These are phyloP conservation scores for Rhincodon typus DNA, from an alignment of 2,797 vertebrate species.

Conservation along the genomic window DNA sequence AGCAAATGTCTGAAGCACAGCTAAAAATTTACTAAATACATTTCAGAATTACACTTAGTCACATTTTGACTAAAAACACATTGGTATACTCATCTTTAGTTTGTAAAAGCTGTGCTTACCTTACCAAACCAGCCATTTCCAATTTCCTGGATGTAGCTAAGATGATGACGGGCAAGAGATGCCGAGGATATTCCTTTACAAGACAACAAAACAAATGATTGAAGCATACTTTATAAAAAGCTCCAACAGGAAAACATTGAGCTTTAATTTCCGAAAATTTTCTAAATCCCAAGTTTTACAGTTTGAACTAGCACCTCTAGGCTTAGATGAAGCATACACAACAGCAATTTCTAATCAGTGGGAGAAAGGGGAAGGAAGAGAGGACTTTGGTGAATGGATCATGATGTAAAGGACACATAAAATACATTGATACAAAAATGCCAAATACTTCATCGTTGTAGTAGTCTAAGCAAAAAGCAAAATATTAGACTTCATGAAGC, in stretches of 20 bases:
- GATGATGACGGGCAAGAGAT: slow-evolving; percentile 72
- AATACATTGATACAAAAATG: not conserved
- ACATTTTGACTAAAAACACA: not conserved
- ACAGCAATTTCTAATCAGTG: too few relatives aligned
- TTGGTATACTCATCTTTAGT: not conserved
- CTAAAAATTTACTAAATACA: not conserved
- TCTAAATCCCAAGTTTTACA: not conserved
- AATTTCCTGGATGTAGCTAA: slow-evolving; percentile 97
- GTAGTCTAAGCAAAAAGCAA: not conserved
- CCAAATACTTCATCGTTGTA: not conserved
- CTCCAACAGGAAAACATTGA: not conserved
- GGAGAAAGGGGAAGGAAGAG: too few relatives aligned
- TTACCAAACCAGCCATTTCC: slow-evolving; percentile 96
- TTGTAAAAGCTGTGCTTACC: slow-evolving; percentile 56
- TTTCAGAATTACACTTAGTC: not conserved
- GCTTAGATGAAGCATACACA: not conserved
- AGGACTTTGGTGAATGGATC: not conserved
- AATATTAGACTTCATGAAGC: not conserved
- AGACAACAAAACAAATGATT: not conserved
- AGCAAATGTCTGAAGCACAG: not conserved
- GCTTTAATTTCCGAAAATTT: not conserved
- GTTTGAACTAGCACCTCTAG: not conserved
- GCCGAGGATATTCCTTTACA: slow-evolving; percentile 3
- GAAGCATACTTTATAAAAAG: not conserved
- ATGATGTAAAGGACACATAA: not conserved